Evolutionary conservation across 2,888 invertebrate species (phyloP), one percentile per base, ranked within the genome.

Genomic region (Cacoxenus indagator): DNA sequence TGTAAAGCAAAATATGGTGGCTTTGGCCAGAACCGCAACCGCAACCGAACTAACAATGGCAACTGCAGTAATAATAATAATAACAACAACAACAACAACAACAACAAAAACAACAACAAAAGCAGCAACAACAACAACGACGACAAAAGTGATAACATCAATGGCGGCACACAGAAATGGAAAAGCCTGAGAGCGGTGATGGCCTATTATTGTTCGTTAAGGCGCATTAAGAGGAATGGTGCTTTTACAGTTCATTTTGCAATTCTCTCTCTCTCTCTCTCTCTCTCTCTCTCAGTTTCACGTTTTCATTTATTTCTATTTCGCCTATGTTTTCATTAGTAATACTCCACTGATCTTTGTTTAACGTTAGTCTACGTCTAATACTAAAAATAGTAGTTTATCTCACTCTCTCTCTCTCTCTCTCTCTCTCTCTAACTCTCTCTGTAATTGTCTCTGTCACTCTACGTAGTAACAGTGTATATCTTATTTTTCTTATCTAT

Each of bases 151-250:
- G 68, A 22, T 59, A 45, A 27, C 61, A 70, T 70, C 65, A 75
- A 70, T 70, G 78, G 78, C 69, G 75, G 77, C 67, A 81, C 81
- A 55, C 94, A 94, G 90, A 94, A 93, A 88, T 95, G 95, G 95
- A 92, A 93, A 89, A 95, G 94, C 90, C 92, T 95, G 84, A 92
- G 94, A 87, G 95, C 95, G 84, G 95, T 95, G 87, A 94, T 95
- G 94, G 94, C 95, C 86, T 94, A 95, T 91, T 95, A 95, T 91
- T 93, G 94, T 90, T 93, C 95, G 83, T 92, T 95, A 88, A 92
- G 95, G 90, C 94, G 94, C 91, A 95, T 95, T 90, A 95, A 95
- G 93, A 95, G 95, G 95, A 62, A 62, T 62, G 61, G 61, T 62
- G 61, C 61, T 62, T 62, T 62, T 62, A 62, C 61, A 62, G 45